Base-by-base conservation (phyloP, 1,140 invertebrate species). In the Drosophila ogumai region DNA sequence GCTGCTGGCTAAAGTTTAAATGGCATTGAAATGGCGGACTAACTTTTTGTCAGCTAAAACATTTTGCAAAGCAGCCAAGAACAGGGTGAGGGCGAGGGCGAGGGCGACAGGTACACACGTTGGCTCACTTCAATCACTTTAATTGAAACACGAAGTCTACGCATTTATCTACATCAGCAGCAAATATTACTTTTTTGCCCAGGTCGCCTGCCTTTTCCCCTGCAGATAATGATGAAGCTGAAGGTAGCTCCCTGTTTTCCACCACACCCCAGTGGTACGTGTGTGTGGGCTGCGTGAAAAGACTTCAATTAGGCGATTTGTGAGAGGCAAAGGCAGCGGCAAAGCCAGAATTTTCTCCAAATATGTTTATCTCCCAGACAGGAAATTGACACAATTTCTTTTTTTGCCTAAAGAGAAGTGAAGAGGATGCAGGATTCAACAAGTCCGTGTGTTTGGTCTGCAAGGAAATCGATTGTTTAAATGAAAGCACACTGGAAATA, bases 131-230 rank as follows among this genome's bases (percentile, higher is more conserved):
- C 85, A 88, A 88, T 88, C 85, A 88, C 85, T 88, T 88, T 88
- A 88, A 88, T 88, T 88, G 85, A 88, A 88, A 88, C 85, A 88
- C 85, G 85, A 88, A 88, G 77, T 88, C 85, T 88, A 90, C 85
- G 82, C 85, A 88, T 88, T 88, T 88, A 88, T 88, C 85, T 88
- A 88, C 86, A 88, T 88, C 85, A 88, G 77, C 85, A 75, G 87
- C 86, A 88, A 85, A 90, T 85, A 88, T 88, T 88, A 84, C 85
- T 71, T 87, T 90, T 84, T 75, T 46, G 57, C 50, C 54, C 54
- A 36, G 56, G 13, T 41, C 66, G 40, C 25, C 19, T 22, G 13
- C 13, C 19, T 28, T 31, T 38, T 36, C 34, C 50, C 55, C 40
- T 49, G 73, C 25, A 69, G 63, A 78, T 78, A 78, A 78, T 78